Evolutionary conservation across 1,140 invertebrate species (phyloP).

Genomic region (Scaptomyza hsui): DNA sequence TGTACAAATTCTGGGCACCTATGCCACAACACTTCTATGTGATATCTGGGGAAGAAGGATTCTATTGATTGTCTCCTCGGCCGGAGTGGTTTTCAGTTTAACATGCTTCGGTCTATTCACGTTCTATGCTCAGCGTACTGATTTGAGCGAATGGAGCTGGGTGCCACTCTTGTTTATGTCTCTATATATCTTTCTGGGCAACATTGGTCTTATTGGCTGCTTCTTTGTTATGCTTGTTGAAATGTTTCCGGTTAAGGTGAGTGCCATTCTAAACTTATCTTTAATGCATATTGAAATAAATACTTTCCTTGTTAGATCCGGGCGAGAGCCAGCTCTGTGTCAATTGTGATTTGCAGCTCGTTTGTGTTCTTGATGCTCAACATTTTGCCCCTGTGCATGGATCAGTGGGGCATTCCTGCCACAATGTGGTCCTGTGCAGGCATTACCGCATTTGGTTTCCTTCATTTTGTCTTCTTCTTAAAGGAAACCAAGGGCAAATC

Average conservation of each 20-base stretch:
- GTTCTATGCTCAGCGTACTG: constrained; percentile 39
- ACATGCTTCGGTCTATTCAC: constrained; percentile 50
- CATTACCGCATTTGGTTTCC: constrained; percentile 47
- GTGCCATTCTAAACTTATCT: background rate
- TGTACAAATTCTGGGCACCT: constrained; percentile 84
- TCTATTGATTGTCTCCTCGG: constrained; percentile 55
- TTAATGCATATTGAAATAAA: background rate
- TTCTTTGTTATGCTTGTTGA: constrained; percentile 72
- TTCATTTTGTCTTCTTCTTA: constrained; percentile 60
- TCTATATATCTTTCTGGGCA: constrained; percentile 66
- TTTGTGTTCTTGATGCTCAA: constrained; percentile 67
- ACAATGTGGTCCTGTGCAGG: constrained; percentile 73
- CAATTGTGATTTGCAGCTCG: constrained; percentile 57
- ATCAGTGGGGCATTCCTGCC: constrained; percentile 57
- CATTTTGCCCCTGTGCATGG: constrained; percentile 69
- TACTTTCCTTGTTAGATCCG: constrained; percentile 58
- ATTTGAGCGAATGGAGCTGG: constrained; percentile 63
- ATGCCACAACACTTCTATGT: constrained; percentile 59
- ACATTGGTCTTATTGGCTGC: constrained; percentile 69
- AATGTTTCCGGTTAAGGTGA: constrained; percentile 71
- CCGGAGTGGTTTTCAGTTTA: constrained; percentile 52
- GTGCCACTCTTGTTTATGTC: constrained; percentile 70
- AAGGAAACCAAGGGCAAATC: constrained; percentile 79
- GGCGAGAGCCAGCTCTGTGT: constrained; percentile 50
- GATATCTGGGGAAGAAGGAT: constrained; percentile 62